Evolutionary conservation across 2,888 invertebrate genomes (phyloP), one percentile per base, ranked within the genome.

Genomic region (Lobophora halterata): DNA sequence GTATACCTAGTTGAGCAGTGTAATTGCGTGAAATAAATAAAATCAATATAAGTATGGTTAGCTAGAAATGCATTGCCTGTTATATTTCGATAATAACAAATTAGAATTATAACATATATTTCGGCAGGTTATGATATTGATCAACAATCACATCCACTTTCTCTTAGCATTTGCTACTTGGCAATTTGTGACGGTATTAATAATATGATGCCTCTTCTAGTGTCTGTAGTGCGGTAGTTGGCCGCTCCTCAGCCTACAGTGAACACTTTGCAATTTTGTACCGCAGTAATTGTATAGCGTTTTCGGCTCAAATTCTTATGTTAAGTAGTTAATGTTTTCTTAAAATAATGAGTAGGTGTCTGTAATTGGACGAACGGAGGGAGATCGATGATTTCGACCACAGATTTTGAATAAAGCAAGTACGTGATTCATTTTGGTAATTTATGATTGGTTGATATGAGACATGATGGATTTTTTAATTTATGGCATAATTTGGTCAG

Each of bases 291-390:
- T 80, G 70, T 71, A 65, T 63, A 64, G 72, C 68, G 61, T 68
- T 74, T 69, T 71, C 64, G 58, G 58, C 65, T 68, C 62, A 67
- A 76, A 75, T 70, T 71, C n/a, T 75, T 74, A 70, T 72, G 71
- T 72, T 78, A 79, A 72, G 63, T 61, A 71, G 67, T 67, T 68
- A 70, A 72, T 69, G 69, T 66, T 73, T 69, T 69, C 72, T 74
- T 72, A 71, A 78, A 78, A 76, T 79, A 79, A 79, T 77, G 71
- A 76, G 72, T 71, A 66, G 68, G 56, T 66, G 50, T 45, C 50
- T 48, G 64, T 71, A 66, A 71, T 70, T 66, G 71, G 69, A 17
- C 25, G 40, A 13, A n/a, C 49, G 61, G 61, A 61, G 12, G 64
- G 64, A 57, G 61, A 62, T 58, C 57, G 55, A 13, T 30, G 61